phyloP scores from a whole-genome alignment of 2,888 invertebrate genomes.

The Norana najaformis region DNA sequence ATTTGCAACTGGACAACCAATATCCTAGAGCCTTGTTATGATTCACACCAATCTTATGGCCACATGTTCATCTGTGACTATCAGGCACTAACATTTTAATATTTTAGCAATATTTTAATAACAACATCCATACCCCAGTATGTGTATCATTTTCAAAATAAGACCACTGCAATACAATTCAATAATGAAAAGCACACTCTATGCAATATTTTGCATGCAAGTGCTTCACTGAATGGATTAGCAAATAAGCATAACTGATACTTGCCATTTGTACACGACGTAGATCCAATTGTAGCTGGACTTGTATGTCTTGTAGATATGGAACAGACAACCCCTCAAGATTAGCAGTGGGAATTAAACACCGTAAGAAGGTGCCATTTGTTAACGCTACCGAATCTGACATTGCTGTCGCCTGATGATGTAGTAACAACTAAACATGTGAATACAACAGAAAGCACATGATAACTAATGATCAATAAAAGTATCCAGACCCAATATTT shows the following conservation, averaged over 20 bases:
- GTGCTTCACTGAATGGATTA: too few relatives aligned
- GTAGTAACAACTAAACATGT: constrained; percentile 10
- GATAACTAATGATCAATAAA: neutral
- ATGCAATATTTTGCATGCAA: too few relatives aligned
- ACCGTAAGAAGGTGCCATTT: constrained; percentile 1
- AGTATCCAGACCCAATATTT: neutral
- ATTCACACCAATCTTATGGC: too few relatives aligned
- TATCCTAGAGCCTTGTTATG: too few relatives aligned
- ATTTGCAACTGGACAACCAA: too few relatives aligned
- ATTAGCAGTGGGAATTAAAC: constrained; percentile 22
- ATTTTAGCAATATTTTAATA: neutral
- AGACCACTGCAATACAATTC: too few relatives aligned
- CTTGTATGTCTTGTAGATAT: constrained; percentile 17
- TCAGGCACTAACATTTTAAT: neutral
- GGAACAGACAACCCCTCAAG: constrained; percentile 2
- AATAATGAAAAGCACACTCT: too few relatives aligned
- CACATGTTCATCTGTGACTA: too few relatives aligned
- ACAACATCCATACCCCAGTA: neutral
- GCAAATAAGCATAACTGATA: neutral
- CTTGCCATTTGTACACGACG: constrained; percentile 16
- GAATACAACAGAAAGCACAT: neutral
- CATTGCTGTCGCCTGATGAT: neutral
- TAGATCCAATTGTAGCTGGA: neutral
- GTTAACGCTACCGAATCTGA: neutral
- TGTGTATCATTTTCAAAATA: neutral